Evolutionary conservation across 2,797 vertebrate genomes (phyloP).

Genomic region (Merluccius polli): DNA sequence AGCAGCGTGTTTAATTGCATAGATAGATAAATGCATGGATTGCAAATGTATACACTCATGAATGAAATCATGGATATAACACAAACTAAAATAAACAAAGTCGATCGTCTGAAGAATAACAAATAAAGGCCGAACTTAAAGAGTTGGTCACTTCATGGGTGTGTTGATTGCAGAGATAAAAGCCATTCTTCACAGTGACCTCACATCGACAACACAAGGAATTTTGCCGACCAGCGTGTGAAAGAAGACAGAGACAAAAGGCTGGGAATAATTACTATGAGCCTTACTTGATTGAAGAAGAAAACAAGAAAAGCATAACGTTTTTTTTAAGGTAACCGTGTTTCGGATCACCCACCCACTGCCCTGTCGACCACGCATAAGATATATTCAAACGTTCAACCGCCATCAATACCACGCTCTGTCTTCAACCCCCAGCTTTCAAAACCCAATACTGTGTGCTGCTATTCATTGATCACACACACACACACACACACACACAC

Average conservation of each 20-base stretch:
- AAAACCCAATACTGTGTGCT: slow-evolving; percentile 7
- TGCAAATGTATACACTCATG: neutral
- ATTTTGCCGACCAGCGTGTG: slow-evolving; percentile 27
- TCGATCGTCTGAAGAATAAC: neutral
- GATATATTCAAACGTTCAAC: neutral
- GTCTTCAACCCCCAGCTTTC: neutral
- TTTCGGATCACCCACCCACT: slow-evolving; percentile 14
- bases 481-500: slow-evolving; percentile 3
- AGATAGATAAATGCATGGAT: slow-evolving; percentile 10
- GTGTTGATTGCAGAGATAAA: slow-evolving; percentile 19
- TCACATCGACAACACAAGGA: slow-evolving; percentile 29
- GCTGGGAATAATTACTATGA: slow-evolving; percentile 18
- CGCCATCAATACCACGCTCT: neutral
- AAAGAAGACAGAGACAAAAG: slow-evolving; percentile 36
- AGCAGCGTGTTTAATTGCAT: neutral
- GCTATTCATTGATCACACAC: neutral
- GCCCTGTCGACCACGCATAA: too few species aligned
- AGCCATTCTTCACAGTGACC: slow-evolving; percentile 22
- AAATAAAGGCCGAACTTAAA: neutral
- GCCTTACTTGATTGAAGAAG: slow-evolving; percentile 8
- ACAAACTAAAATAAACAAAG: neutral
- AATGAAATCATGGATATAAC: neutral
- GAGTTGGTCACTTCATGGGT: slow-evolving; percentile 7
- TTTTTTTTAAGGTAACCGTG: neutral
- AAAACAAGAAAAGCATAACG: neutral